A percentile compares a stretch with the other conserved stretches of the same genome.
Evolutionary conservation across 2,113 vertebrate genomes (phyloP).

Genomic region (Eurypyga helias): DNA sequence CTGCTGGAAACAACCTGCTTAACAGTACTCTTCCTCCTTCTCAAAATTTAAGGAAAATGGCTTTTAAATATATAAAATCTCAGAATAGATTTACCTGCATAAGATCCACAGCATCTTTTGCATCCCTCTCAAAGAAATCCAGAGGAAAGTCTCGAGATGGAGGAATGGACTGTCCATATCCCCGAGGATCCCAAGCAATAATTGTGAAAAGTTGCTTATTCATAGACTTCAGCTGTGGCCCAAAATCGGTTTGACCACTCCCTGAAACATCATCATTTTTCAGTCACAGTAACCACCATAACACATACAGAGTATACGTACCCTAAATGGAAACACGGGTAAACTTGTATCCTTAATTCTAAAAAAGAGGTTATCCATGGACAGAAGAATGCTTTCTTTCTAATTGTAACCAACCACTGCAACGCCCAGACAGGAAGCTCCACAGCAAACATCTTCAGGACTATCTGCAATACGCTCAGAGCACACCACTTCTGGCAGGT

Average conservation of each 20-base stretch:
- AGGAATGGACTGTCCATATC: slow-evolving; percentile 90
- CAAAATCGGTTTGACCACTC: slow-evolving; percentile 86
- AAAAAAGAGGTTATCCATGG: background rate
- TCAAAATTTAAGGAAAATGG: background rate
- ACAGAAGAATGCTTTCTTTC: background rate
- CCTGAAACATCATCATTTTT: slow-evolving; percentile 72
- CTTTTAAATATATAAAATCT: background rate
- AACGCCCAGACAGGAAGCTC: background rate
- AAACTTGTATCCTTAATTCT: background rate
- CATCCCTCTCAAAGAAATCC: slow-evolving; percentile 91
- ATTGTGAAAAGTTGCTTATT: slow-evolving; percentile 85
- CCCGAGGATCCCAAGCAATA: slow-evolving; percentile 90
- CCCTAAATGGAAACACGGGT: background rate
- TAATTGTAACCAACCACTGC: background rate
- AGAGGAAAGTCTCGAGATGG: slow-evolving; percentile 87
- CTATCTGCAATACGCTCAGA: background rate
- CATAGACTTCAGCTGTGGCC: slow-evolving; percentile 85
- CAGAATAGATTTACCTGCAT: slow-evolving; percentile 83
- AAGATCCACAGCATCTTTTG: slow-evolving; percentile 88
- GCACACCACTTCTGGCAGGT: background rate
- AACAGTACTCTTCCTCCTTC: background rate
- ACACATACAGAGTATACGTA: background rate
- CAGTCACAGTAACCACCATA: background rate
- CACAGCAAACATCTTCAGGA: background rate
- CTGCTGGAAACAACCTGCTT: background rate